Base-by-base conservation (phyloP, 2,797 vertebrate species). In the Synaphobranchus kaupii region DNA sequence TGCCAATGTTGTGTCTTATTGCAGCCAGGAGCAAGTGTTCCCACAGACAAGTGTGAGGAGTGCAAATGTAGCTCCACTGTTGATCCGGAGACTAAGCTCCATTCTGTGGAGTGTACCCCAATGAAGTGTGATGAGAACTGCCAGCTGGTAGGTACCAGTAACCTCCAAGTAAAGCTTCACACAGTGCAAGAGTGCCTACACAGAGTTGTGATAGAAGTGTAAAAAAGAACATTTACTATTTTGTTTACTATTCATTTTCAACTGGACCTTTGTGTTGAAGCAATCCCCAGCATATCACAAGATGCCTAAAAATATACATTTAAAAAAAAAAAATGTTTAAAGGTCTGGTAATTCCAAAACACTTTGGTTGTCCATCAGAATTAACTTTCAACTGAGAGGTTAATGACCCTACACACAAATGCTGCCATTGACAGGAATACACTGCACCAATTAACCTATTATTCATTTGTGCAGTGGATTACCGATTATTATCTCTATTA, bases 11-110 rank as follows among this genome's bases (percentile, higher is more conserved):
- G 8, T 73, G 15, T 66, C n/a, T 20, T 78, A 86, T 80, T 88
- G 0, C n/a, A 99, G 98, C 96, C 97, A 7, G 97, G 96, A 52
- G 91, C 94, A 1, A 91, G 92, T 88, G 95, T 98, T 86, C 94
- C 95, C 50, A 88, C 95, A 47, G 92, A 92, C 68, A 93, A 94
- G n/a, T 99, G 98, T 87, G 87, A 95, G 52, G 68, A 91, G 0
- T 99, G 98, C 81, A 0, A 87, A 7, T 99, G 98, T 89, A 92
- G 96, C 4, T 0, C 87, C 0, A 0, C 3, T 1, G 83, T 91
- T 7, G 90, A 97, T 0, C 4, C 89, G 20, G 63, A 3, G 47
- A 97, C 95, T 20, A 88, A 90, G 10, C 92, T 97, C 52, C 92
- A 97, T 31, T 1, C 83, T 56, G 92, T 97, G 82, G 85, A 7